Evolutionary conservation across 2,888 invertebrate genomes (phyloP).

Genomic region (Rhabditoides inermis): DNA sequence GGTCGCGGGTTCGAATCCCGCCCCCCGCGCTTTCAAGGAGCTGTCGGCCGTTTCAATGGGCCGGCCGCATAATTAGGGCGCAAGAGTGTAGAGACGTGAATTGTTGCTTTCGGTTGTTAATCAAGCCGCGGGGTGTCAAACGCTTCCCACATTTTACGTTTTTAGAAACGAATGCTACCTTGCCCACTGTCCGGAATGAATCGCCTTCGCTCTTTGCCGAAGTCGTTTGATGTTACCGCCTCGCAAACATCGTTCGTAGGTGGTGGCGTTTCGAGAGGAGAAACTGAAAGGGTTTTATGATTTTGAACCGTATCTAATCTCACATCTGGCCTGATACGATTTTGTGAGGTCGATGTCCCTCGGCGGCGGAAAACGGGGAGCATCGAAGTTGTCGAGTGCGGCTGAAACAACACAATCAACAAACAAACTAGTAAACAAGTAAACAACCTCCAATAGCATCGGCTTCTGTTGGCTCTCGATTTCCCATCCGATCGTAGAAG

Average conservation of each 20-base stretch:
- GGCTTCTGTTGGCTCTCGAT: slow-evolving; percentile 30
- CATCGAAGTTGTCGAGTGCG: slow-evolving; percentile 32
- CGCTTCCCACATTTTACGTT: too few relatives aligned
- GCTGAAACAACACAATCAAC: slow-evolving; percentile 9
- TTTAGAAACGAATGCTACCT: too few relatives aligned
- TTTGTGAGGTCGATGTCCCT: slow-evolving; percentile 22
- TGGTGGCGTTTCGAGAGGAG: slow-evolving; percentile 20
- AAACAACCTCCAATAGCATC: slow-evolving; percentile 22
- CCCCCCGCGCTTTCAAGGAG: background rate
- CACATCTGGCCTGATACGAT: slow-evolving; percentile 17
- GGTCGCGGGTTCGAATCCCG: too few relatives aligned
- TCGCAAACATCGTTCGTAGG: slow-evolving; percentile 10
- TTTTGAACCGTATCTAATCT: background rate
- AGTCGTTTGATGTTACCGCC: too few relatives aligned
- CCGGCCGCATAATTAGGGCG: too few relatives aligned
- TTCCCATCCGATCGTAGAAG: slow-evolving; percentile 44
- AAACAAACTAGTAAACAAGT: background rate
- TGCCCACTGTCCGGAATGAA: too few relatives aligned
- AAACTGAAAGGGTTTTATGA: slow-evolving; percentile 12
- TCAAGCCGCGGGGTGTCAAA: too few relatives aligned
- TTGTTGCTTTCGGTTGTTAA: too few relatives aligned
- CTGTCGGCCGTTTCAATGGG: background rate
- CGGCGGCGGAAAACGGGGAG: slow-evolving; percentile 30
- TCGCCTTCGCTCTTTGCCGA: too few relatives aligned
- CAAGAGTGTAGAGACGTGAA: too few relatives aligned